Conservation (phyloP, 2,888 invertebrate species). For the Andrena hattorfiana region DNA sequence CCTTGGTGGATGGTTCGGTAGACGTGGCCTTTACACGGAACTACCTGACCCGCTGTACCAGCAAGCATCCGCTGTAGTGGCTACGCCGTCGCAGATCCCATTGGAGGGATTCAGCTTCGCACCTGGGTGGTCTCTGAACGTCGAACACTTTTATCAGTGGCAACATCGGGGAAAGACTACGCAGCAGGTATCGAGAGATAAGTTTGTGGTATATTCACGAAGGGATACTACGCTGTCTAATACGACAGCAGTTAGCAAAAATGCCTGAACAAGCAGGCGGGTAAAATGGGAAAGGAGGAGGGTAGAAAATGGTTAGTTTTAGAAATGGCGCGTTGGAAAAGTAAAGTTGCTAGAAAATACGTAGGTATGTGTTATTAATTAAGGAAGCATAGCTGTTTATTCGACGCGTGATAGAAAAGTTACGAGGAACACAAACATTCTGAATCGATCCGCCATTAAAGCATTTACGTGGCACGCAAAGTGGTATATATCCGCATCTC, state of each 20-base stretch:
- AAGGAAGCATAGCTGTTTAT: too few species aligned
- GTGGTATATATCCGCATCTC: background rate
- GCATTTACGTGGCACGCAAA: background rate
- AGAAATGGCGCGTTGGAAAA: too few species aligned
- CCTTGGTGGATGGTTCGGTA: conserved; percentile 74
- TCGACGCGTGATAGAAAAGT: too few species aligned
- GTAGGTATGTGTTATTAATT: too few species aligned
- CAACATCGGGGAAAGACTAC: conserved; percentile 88
- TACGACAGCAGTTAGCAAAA: too few species aligned
- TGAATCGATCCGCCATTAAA: background rate
- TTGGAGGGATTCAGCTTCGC: conserved; percentile 88
- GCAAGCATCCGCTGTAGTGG: conserved; percentile 52
- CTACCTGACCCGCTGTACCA: conserved; percentile 76
- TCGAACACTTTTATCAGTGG: conserved; percentile 88
- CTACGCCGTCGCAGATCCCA: conserved; percentile 75
- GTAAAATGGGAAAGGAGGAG: too few species aligned
- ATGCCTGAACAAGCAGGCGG: too few species aligned
- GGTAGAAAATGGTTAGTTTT: too few species aligned
- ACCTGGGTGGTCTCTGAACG: conserved; percentile 88
- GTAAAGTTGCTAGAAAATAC: too few species aligned
- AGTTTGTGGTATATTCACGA: too few species aligned
- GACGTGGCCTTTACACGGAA: conserved; percentile 78
- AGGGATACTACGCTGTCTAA: too few species aligned
- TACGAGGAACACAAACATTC: too few species aligned
- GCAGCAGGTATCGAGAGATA: conserved; percentile 85